Evolutionary conservation across 2,113 vertebrate genomes (phyloP).

Genomic region (Planiliza haematocheilus): DNA sequence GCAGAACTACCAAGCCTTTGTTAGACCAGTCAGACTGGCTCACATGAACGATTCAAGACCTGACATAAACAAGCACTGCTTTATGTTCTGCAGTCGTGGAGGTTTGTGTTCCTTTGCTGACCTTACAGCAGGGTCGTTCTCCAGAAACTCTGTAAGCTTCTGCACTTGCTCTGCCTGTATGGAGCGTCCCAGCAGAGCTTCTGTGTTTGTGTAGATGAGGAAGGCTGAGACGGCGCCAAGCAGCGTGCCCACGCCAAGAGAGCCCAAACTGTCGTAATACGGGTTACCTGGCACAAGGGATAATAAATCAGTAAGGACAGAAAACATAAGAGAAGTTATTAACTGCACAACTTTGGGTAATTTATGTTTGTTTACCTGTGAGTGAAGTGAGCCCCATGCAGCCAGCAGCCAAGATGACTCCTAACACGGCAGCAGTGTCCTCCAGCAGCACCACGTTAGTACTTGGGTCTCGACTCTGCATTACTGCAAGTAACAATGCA

Average conservation of each 20-base stretch:
- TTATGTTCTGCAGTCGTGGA: background rate
- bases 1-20: background rate
- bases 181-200: slow-evolving; percentile 94
- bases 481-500: slow-evolving; percentile 81
- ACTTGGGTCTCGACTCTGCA: slow-evolving; percentile 96
- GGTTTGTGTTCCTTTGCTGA: slow-evolving; percentile 64
- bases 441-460: slow-evolving; percentile 97
- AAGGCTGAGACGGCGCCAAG: slow-evolving; percentile 93
- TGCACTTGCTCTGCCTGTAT: slow-evolving; percentile 94
- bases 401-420: slow-evolving; percentile 90
- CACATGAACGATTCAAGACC: background rate
- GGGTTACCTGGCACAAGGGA: slow-evolving; percentile 86
- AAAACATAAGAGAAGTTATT: background rate
- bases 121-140: slow-evolving; percentile 96
- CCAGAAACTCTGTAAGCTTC: slow-evolving; percentile 94
- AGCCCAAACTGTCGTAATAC: slow-evolving; percentile 93
- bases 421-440: slow-evolving; percentile 95
- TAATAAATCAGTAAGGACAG: background rate
- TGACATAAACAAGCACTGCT: background rate
- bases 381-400: slow-evolving; percentile 98
- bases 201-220: slow-evolving; percentile 98
- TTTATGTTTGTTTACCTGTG: slow-evolving; percentile 82
- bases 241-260: slow-evolving; percentile 93
- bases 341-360: background rate
- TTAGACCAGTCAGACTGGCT: background rate